These are phyloP conservation scores for Acrobasis consociella DNA, from an alignment of 2,888 invertebrate genomes.

Conservation along the genomic window DNA sequence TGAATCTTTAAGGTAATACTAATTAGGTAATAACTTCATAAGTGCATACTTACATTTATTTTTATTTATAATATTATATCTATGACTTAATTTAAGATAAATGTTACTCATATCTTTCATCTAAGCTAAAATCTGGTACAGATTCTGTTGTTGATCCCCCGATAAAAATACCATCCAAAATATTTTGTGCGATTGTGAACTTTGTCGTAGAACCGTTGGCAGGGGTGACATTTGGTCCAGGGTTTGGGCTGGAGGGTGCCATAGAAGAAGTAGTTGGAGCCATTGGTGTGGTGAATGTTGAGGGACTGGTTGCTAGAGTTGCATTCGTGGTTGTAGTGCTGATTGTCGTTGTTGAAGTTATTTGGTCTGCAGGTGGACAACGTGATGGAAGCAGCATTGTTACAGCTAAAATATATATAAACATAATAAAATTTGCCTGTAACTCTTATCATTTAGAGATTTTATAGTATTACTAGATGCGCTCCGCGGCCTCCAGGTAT, in stretches of 20 bases:
- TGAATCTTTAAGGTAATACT: too few relatives aligned
- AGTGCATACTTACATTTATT: not conserved
- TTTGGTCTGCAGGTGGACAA: slow-evolving; percentile 3
- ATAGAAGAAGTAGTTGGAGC: not conserved
- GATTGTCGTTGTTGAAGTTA: too few relatives aligned
- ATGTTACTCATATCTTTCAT: slow-evolving; percentile 7
- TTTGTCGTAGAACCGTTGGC: not conserved
- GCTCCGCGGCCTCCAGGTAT: too few relatives aligned
- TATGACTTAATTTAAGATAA: not conserved
- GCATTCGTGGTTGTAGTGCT: not conserved
- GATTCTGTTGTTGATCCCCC: slow-evolving; percentile 7
- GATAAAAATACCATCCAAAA: slow-evolving; percentile 7
- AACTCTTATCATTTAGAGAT: too few relatives aligned
- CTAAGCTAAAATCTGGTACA: slow-evolving; percentile 16
- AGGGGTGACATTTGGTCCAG: not conserved
- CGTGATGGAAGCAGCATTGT: slow-evolving; percentile 1
- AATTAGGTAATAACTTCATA: too few relatives aligned
- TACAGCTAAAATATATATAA: slow-evolving; percentile 16
- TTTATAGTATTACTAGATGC: too few relatives aligned
- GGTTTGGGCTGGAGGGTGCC: not conserved
- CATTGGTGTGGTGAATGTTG: not conserved
- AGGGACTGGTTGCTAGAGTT: not conserved
- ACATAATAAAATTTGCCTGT: not conserved
- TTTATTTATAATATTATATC: not conserved
- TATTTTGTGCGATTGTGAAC: not conserved